Evolutionary conservation across 2,797 vertebrate species (phyloP).

Genomic region (Coregonus ussuriensis): DNA sequence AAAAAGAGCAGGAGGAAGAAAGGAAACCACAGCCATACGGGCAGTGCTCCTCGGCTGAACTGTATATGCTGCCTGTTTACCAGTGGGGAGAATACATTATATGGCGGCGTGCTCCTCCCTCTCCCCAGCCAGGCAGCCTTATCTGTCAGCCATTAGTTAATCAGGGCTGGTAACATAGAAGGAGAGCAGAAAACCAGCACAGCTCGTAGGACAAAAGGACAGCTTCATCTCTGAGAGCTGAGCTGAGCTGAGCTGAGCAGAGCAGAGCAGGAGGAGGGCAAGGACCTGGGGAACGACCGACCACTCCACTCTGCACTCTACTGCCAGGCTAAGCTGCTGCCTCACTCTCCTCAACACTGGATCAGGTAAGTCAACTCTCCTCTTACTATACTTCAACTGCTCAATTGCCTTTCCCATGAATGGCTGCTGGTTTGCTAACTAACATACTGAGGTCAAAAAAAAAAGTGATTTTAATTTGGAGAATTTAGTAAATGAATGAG

Average conservation of each 20-base stretch:
- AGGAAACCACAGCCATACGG: conserved; percentile 65
- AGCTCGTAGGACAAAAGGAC: conserved; percentile 41
- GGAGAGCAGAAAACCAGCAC: conserved; percentile 52
- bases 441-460: neutral
- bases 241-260: neutral
- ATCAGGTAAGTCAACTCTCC: conserved; percentile 60
- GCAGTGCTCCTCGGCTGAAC: conserved; percentile 58
- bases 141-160: conserved; percentile 67
- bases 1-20: conserved; percentile 53
- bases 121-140: conserved; percentile 45
- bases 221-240: conserved; percentile 50
- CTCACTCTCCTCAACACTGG: conserved; percentile 53
- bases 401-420: neutral
- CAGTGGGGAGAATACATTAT: conserved; percentile 47
- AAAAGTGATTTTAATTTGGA: neutral
- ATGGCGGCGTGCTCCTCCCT: conserved; percentile 35
- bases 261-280: conserved; percentile 7
- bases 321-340: conserved; percentile 48
- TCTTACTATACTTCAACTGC: neutral
- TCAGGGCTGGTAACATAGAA: conserved; percentile 54
- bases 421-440: neutral
- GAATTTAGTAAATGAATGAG: neutral
- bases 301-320: conserved; percentile 37
- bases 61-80: conserved; percentile 46
- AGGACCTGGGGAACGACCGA: conserved; percentile 29